Percentiles rank a stretch among this genome's conserved stretches.
Conservation (phyloP, 2,888 invertebrate species). For the Orthonevra nobilis region DNA sequence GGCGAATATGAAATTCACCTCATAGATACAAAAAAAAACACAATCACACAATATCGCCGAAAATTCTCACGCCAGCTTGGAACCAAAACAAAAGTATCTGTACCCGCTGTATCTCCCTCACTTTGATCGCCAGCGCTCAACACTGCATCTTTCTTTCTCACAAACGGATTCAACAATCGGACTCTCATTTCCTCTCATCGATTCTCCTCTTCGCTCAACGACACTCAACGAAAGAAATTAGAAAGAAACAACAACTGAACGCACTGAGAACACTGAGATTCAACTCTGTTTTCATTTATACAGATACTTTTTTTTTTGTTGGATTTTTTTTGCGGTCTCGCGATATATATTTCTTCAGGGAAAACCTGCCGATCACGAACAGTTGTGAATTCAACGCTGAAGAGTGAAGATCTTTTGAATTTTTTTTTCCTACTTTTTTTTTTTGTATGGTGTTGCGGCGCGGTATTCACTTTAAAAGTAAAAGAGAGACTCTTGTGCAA, state of each 20-base stretch:
- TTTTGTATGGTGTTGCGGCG: too few species aligned
- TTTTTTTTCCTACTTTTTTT: slow-evolving; percentile 73
- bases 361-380: slow-evolving; percentile 69
- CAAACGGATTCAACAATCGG: neutral
- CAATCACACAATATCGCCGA: too few species aligned
- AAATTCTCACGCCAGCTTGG: slow-evolving; percentile 10
- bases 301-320: slow-evolving; percentile 20
- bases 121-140: too few species aligned
- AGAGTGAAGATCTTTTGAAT: slow-evolving; percentile 78
- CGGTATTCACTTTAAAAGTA: slow-evolving; percentile 1
- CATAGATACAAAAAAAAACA: slow-evolving; percentile 23
- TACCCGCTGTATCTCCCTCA: too few species aligned
- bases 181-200: slow-evolving; percentile 37
- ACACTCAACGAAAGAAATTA: slow-evolving; percentile 6
- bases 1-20: slow-evolving; percentile 33
- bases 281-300: slow-evolving; percentile 38
- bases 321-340: slow-evolving; percentile 46
- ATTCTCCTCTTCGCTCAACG: slow-evolving; percentile 36
- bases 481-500: slow-evolving; percentile 23
- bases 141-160: too few species aligned
- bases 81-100: too few species aligned
- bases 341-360: slow-evolving; percentile 67
- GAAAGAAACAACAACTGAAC: slow-evolving; percentile 1
- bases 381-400: slow-evolving; percentile 79
- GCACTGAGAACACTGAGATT: slow-evolving; percentile 11